Conservation (phyloP, 2,113 vertebrate species). For the Lipophrys pholis region DNA sequence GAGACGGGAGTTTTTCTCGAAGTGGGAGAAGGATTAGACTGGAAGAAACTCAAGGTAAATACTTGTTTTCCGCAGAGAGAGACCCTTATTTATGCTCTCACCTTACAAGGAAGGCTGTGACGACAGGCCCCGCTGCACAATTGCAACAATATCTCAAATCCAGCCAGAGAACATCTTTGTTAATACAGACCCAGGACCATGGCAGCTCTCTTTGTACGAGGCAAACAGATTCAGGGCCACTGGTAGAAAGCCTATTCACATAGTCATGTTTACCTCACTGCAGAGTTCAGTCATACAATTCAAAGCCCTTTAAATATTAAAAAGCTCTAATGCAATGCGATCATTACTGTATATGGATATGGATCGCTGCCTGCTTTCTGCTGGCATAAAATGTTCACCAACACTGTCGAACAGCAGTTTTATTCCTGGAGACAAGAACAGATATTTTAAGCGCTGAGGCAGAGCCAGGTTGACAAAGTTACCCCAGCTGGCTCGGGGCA, state of each 20-base stretch:
- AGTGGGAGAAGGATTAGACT: neutral
- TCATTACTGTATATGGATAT: slow-evolving; percentile 30
- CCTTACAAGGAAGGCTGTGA: slow-evolving; percentile 11
- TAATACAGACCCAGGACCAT: slow-evolving; percentile 49
- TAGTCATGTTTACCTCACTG: slow-evolving; percentile 46
- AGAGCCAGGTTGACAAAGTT: neutral
- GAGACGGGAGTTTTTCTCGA: neutral
- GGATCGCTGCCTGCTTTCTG: slow-evolving; percentile 13
- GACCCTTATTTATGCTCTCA: neutral
- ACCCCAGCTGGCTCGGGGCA: no score
- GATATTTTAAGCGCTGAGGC: slow-evolving; percentile 6
- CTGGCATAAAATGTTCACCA: slow-evolving; percentile 1
- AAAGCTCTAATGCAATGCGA: slow-evolving; percentile 37
- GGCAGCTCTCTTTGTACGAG: slow-evolving; percentile 44
- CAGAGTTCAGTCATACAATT: slow-evolving; percentile 30
- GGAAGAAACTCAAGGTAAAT: slow-evolving; percentile 22
- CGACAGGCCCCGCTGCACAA: slow-evolving; percentile 10
- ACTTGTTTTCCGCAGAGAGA: slow-evolving; percentile 7
- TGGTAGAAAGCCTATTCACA: slow-evolving; percentile 53
- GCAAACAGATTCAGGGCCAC: slow-evolving; percentile 56
- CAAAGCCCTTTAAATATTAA: slow-evolving; percentile 58
- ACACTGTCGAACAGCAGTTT: neutral
- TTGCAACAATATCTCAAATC: slow-evolving; percentile 24
- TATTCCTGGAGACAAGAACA: neutral
- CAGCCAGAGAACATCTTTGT: slow-evolving; percentile 44